phyloP scores from a whole-genome alignment of 1,140 invertebrate genomes.

The Bombus breviceps region DNA sequence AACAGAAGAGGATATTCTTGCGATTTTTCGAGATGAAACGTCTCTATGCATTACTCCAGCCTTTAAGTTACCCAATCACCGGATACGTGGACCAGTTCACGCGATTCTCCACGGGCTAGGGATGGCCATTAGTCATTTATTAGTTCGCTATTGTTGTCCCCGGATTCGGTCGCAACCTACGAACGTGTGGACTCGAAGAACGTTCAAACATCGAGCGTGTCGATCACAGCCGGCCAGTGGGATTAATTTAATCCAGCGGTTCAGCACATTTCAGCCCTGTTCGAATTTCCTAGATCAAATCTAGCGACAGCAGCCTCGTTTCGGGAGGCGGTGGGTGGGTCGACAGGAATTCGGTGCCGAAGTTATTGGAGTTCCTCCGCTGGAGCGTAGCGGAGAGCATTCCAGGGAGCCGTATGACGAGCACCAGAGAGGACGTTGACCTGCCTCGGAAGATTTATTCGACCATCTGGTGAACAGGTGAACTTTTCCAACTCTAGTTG shows the following conservation, averaged over 20 bases:
- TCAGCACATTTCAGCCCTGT: slow-evolving; percentile 49
- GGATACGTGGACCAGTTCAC: too few relatives aligned
- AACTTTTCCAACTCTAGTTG: slow-evolving; percentile 49
- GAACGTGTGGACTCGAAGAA: neutral
- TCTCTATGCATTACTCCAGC: too few relatives aligned
- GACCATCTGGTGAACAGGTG: slow-evolving; percentile 26
- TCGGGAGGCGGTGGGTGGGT: slow-evolving; percentile 18
- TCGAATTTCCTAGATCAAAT: slow-evolving; percentile 63
- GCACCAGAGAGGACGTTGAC: slow-evolving; percentile 56
- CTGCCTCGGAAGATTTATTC: slow-evolving; percentile 55
- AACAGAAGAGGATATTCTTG: too few relatives aligned
- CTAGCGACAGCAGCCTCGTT: slow-evolving; percentile 56
- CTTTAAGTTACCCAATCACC: too few relatives aligned
- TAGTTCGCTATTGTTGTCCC: slow-evolving; percentile 41
- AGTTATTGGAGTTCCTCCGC: slow-evolving; percentile 64
- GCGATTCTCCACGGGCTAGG: neutral
- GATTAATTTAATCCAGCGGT: slow-evolving; percentile 57
- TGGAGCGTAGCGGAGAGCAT: slow-evolving; percentile 42
- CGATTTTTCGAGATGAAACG: too few relatives aligned
- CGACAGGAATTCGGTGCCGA: slow-evolving; percentile 58
- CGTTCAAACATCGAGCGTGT: slow-evolving; percentile 24
- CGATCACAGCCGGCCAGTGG: slow-evolving; percentile 40
- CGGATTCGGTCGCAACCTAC: neutral
- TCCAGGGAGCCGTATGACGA: slow-evolving; percentile 46
- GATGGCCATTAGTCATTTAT: slow-evolving; percentile 42